Evolutionary conservation across 2,113 vertebrate genomes (phyloP), one percentile per base, ranked within the genome.

Genomic region (Sprattus sprattus): DNA sequence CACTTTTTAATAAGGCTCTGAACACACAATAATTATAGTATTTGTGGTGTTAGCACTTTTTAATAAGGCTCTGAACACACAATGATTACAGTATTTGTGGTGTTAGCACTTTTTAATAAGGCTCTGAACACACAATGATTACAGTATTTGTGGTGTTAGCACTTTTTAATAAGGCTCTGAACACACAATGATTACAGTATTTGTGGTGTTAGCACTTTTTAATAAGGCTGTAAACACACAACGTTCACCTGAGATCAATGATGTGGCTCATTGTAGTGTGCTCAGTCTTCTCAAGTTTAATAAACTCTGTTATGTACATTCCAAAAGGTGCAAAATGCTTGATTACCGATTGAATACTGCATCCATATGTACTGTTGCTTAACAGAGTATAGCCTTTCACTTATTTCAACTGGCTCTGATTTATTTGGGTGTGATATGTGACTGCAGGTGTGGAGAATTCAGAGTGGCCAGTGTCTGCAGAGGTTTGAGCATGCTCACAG

Each of bases 401-500:
- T 25, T 22, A 28, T n/a, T 7, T 25, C 8, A 6, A 25, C 25
- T 67, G n/a, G n/a, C 64, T 28, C 25, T 71, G 64, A 32, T 32
- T 6, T 71, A 2, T 25, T 25, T 71, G 64, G 64, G 11, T 71
- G 28, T 32, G 7, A 49, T 83, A 22, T 57, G 32, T 86, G 25
- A 28, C 57, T 78, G 0, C 18, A 99, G 98, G 97, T 99, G 0
- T 99, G 98, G 98, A 99, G 99, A 92, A 99, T 99, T 91, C 97
- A 98, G 92, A 99, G 97, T 0, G 98, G 98, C 49, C 98, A 98
- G 88, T 99, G 98, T 91, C 93, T 99, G 91, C 94, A 97, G 82
- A 95, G 97, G 86, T 98, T 99, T 81, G 98, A 99, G 88, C 96
- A 97, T 6, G 98, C 97, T 0, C 98, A 99, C 92, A 97, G 97